Evolutionary conservation across 2,113 vertebrate species (phyloP).

Genomic region (Saguinus midas): DNA sequence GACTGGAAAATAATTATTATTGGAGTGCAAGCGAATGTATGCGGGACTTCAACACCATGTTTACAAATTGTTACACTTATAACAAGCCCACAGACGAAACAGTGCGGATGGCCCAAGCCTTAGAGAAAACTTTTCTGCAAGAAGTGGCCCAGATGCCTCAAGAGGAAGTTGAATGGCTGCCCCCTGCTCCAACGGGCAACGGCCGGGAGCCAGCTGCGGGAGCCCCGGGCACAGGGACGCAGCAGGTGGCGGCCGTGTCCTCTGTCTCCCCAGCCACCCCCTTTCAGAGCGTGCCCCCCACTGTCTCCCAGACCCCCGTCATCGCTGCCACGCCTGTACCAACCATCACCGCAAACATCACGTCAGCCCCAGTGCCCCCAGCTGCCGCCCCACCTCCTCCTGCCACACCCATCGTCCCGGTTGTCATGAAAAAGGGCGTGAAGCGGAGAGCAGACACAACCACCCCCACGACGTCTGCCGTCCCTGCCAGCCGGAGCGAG

Average conservation of each 20-base stretch:
- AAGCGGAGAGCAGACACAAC: slow-evolving; percentile 98
- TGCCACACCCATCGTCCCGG: slow-evolving; percentile 75
- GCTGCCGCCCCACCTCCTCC: slow-evolving; percentile 86
- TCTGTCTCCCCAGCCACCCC: slow-evolving; percentile 90
- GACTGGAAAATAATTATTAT: no score
- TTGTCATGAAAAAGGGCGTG: slow-evolving; percentile 97
- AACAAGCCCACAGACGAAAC: slow-evolving; percentile 96
- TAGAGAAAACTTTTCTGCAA: slow-evolving; percentile 97
- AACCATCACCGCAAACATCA: slow-evolving; percentile 87
- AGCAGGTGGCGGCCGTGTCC: slow-evolving; percentile 89
- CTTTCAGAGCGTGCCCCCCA: slow-evolving; percentile 89
- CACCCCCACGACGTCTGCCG: slow-evolving; percentile 95
- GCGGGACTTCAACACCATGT: no score
- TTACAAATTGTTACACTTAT: no score
- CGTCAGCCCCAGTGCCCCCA: slow-evolving; percentile 82
- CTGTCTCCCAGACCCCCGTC: slow-evolving; percentile 92
- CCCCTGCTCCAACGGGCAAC: slow-evolving; percentile 90
- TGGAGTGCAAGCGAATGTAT: no score
- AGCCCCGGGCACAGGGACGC: slow-evolving; percentile 83
- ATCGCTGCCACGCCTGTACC: slow-evolving; percentile 94
- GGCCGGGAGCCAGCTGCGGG: slow-evolving; percentile 85
- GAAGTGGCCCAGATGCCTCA: slow-evolving; percentile 96
- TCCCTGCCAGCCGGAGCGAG: slow-evolving; percentile 87
- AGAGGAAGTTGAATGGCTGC: slow-evolving; percentile 91
- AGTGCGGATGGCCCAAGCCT: slow-evolving; percentile 96